These are phyloP conservation scores for Uloborus diversus DNA, from an alignment of 1,140 invertebrate genomes.

Conservation along the genomic window DNA sequence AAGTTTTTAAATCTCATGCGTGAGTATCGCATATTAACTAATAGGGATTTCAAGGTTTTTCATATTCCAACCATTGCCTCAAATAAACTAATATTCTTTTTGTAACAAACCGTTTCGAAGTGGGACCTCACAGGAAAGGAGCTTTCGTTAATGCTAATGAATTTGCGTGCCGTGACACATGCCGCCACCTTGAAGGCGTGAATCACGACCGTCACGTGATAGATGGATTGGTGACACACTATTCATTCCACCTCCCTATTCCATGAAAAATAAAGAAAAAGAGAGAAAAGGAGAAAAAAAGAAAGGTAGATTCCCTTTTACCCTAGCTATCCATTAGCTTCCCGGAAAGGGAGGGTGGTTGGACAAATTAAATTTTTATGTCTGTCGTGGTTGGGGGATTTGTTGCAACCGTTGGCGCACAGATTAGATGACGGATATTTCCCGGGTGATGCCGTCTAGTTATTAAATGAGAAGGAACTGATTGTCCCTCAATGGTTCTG, in stretches of 20 bases:
- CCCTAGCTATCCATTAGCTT: slow-evolving; percentile 33
- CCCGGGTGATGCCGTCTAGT: slow-evolving; percentile 13
- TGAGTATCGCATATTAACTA: too few relatives aligned
- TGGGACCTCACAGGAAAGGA: slow-evolving; percentile 36
- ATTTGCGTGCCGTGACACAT: slow-evolving; percentile 40
- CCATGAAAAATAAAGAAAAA: slow-evolving; percentile 36
- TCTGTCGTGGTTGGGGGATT: slow-evolving; percentile 23
- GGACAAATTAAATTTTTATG: slow-evolving; percentile 48
- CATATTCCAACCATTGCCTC: too few relatives aligned
- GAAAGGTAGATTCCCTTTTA: slow-evolving; percentile 5
- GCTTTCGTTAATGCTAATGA: slow-evolving; percentile 47
- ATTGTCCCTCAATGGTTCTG: background rate
- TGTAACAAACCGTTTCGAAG: too few relatives aligned
- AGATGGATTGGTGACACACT: slow-evolving; percentile 51
- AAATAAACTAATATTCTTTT: too few relatives aligned
- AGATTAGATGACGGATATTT: slow-evolving; percentile 39
- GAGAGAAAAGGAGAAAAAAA: background rate
- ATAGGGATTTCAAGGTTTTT: too few relatives aligned
- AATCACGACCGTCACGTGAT: slow-evolving; percentile 37
- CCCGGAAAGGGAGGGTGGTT: background rate
- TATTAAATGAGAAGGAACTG: slow-evolving; percentile 28
- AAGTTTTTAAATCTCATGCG: too few relatives aligned
- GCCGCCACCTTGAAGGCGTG: slow-evolving; percentile 47
- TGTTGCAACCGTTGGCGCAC: slow-evolving; percentile 3
- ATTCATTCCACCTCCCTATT: slow-evolving; percentile 1